Evolutionary conservation across 2,113 vertebrate species (phyloP).

Genomic region (Egretta garzetta): DNA sequence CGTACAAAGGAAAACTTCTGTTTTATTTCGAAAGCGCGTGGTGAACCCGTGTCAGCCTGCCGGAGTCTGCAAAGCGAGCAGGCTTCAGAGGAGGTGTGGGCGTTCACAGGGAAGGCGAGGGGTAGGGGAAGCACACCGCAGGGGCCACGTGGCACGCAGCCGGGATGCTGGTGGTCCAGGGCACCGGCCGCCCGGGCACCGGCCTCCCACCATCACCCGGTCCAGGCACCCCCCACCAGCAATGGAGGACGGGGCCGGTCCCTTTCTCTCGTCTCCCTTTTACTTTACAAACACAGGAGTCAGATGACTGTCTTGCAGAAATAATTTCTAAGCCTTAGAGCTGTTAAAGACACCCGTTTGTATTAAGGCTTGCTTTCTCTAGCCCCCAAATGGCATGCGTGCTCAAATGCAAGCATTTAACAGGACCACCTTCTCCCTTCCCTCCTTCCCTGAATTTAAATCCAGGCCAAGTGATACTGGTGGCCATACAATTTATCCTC

Average conservation of each 20-base stretch:
- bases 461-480: not conserved
- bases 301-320: not conserved
- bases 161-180: not conserved
- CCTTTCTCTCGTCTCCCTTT: not conserved
- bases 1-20: not conserved
- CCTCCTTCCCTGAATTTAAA: not conserved
- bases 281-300: not conserved
- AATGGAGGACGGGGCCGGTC: too few species aligned
- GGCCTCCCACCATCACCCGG: too few species aligned
- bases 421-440: not conserved
- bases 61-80: not conserved
- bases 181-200: too few species aligned
- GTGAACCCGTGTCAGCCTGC: not conserved
- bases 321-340: not conserved
- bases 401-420: not conserved
- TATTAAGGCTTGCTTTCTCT: too few species aligned
- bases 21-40: not conserved
- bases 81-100: not conserved
- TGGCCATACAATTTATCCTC: not conserved
- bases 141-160: too few species aligned
- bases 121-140: too few species aligned
- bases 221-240: not conserved
- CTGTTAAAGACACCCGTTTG: not conserved
- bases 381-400: accelerated
- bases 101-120: not conserved